phyloP scores from a whole-genome alignment of 1,140 invertebrate genomes.

The Homalodisca vitripennis region DNA sequence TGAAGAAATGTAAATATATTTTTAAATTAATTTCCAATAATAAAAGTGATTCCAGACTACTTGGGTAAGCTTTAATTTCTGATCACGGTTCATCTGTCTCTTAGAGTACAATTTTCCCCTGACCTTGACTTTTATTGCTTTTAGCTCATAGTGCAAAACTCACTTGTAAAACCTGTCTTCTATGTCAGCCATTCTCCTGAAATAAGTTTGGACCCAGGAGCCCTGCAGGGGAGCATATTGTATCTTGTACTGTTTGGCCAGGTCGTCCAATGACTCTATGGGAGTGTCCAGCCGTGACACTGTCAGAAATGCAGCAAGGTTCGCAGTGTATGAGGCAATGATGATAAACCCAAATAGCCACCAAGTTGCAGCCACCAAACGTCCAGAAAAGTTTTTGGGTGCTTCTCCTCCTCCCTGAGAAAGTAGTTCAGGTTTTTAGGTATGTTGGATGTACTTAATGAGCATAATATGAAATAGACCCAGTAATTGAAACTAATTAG shows the following conservation, averaged over 20 bases:
- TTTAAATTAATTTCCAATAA: background rate
- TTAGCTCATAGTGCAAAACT: constrained; percentile 42
- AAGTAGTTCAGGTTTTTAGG: background rate
- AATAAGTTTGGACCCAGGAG: constrained; percentile 88
- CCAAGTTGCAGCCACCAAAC: constrained; percentile 93
- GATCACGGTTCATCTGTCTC: too few relatives aligned
- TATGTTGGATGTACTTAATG: background rate
- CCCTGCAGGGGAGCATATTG: constrained; percentile 88
- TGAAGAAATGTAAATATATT: background rate
- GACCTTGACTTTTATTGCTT: background rate
- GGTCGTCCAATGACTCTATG: constrained; percentile 88
- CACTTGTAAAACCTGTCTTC: constrained; percentile 94
- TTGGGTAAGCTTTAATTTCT: too few relatives aligned
- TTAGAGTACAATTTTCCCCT: too few relatives aligned
- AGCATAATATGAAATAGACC: background rate
- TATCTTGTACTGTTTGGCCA: constrained; percentile 94
- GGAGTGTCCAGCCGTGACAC: constrained; percentile 90
- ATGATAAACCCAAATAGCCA: constrained; percentile 98
- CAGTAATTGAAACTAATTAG: too few relatives aligned
- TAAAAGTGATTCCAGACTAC: background rate
- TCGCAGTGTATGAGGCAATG: constrained; percentile 97
- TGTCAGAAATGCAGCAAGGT: constrained; percentile 91
- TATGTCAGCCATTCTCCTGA: constrained; percentile 94
- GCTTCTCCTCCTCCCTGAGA: constrained; percentile 87
- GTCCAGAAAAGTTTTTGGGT: constrained; percentile 90